Evolutionary conservation across 2,113 vertebrate genomes (phyloP).

Genomic region (Caloenas nicobarica): DNA sequence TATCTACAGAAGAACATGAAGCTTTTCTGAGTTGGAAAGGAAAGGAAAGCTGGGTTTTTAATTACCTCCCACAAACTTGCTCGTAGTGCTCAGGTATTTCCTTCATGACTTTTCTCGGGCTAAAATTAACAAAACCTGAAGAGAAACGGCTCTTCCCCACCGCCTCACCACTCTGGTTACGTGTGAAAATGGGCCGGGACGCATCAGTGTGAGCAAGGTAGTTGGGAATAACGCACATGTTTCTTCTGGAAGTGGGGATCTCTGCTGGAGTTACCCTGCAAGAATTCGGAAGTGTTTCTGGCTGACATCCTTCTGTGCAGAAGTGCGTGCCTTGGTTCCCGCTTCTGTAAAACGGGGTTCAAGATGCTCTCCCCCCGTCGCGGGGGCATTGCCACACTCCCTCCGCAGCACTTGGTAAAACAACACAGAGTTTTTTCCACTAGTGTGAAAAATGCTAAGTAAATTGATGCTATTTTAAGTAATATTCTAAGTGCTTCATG

Average conservation of each 20-base stretch:
- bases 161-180: not conserved
- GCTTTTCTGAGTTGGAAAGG: not conserved
- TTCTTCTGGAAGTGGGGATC: not conserved
- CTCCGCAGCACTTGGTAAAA: not conserved
- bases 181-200: not conserved
- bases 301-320: not conserved
- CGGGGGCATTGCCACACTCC: slow-evolving; percentile 3
- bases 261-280: not conserved
- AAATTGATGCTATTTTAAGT: not conserved
- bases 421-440: slow-evolving; percentile 10
- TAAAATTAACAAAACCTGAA: slow-evolving; percentile 39
- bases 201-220: not conserved
- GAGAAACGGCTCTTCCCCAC: not conserved
- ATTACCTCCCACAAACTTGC: not conserved
- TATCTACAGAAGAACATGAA: not conserved
- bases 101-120: slow-evolving; percentile 35
- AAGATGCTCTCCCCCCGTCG: slow-evolving; percentile 21
- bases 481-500: not conserved
- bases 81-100: slow-evolving; percentile 40
- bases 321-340: slow-evolving; percentile 14
- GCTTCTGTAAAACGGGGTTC: slow-evolving; percentile 48
- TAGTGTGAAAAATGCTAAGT: not conserved
- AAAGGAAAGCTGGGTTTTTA: not conserved
- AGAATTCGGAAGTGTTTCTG: not conserved
- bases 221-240: not conserved